Evolutionary conservation across 2,797 vertebrate species (phyloP).

Genomic region (Taeniopygia guttata): DNA sequence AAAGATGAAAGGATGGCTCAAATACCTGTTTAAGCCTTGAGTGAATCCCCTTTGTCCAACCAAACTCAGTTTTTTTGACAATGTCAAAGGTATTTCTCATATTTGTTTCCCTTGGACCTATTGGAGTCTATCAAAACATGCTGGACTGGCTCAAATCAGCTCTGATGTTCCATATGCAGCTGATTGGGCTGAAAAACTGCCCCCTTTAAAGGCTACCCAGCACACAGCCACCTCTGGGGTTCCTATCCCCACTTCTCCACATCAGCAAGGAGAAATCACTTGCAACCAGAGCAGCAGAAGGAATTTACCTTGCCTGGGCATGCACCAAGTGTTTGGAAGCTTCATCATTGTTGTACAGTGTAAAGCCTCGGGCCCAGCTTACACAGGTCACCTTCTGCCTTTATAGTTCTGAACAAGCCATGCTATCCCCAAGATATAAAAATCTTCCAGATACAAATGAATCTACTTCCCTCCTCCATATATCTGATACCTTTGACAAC

Average conservation of each 20-base stretch:
- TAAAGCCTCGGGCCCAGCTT: neutral
- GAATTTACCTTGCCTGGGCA: neutral
- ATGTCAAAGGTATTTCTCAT: neutral
- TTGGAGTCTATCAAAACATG: neutral
- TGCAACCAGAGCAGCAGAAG: neutral
- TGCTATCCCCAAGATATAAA: neutral
- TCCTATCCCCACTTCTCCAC: neutral
- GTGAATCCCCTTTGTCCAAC: neutral
- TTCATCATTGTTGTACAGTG: fast-evolving
- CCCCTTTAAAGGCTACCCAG: neutral
- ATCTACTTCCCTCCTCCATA: neutral
- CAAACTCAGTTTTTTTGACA: neutral
- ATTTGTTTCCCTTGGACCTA: neutral
- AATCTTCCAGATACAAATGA: neutral
- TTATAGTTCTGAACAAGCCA: neutral
- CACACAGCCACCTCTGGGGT: neutral
- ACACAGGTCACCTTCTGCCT: neutral
- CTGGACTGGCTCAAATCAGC: neutral
- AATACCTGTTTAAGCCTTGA: neutral
- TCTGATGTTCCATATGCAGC: neutral
- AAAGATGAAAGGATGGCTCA: neutral
- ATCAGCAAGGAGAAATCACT: neutral
- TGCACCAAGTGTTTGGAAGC: neutral
- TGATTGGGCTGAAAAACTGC: fast-evolving
- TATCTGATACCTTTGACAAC: neutral